Evolutionary conservation across 64 coral and sea anemone genomes (phyloP), one percentile per base, ranked within the genome.

Genomic region (Hydrozoanthus tunicans): DNA sequence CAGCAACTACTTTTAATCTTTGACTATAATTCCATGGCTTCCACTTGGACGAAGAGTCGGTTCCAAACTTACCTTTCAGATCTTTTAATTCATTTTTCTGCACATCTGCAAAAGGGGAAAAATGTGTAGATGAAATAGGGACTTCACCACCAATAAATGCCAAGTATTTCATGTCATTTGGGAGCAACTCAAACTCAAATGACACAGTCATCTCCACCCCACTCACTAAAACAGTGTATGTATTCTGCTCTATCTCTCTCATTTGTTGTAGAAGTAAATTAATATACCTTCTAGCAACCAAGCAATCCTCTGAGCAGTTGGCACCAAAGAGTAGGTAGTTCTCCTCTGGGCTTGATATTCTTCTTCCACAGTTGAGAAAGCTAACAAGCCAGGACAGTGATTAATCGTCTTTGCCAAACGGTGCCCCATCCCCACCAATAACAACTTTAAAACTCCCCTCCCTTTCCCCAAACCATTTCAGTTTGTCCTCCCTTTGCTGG

Each of bases 361-460:
- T 96, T 91, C 71, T 96, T 83, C 94, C 94, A 59, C 72, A 61
- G 73, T 96, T 96, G 14, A 91, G 56, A 63, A 96, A 93, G 86
- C 91, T 96, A 6, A 93, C 70, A 88, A 96, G 91, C 43, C 93
- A 96, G 32, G 94, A 93, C 70, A 91, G 93, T 6, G 80, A 86
- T 23, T 77, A 90, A 54, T 96, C 86, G 83, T 93, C 75, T 67
- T 96, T 96, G 51, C 94, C 94, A 90, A 96, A 95, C 90, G 90
- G 32, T 43, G 32, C 32, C 32, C 32, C 32, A 43, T 43, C 32
- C 32, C 32, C 32, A 86, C 94, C 94, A 86, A 92, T 73, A 53
- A 83, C 94, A 90, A 96, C 86, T 83, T 89, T 92, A 90, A 93
- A 96, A 91, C 80, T 96, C 8, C 94, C 94, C 64, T 93, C 92